Conservation (phyloP, 2,797 vertebrate genomes). For the Phoeniculus purpureus region DNA sequence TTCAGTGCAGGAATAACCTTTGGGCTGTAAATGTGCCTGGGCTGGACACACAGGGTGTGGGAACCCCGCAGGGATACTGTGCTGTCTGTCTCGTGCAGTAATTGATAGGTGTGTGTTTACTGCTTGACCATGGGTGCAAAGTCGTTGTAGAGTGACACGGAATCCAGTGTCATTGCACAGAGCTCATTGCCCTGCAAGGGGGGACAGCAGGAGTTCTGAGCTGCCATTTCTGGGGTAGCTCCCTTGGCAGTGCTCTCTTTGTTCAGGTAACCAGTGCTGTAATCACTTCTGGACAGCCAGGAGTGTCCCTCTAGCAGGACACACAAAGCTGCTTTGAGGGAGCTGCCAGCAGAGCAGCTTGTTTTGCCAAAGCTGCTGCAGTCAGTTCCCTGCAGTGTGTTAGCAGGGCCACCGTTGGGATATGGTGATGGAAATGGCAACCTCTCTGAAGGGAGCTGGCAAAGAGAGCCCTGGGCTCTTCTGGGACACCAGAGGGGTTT, state of each 20-base stretch:
- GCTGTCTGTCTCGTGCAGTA: background rate
- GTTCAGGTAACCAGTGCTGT: too few species aligned
- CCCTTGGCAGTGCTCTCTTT: background rate
- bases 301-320: background rate
- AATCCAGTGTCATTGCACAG: rapidly evolving
- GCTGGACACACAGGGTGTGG: rapidly evolving
- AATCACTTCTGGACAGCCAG: background rate
- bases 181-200: background rate
- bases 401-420: rapidly evolving
- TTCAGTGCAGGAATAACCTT: background rate
- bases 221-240: background rate
- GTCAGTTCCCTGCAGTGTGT: rapidly evolving
- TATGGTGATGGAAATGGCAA: background rate
- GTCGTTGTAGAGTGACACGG: background rate
- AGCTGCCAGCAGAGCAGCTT: background rate
- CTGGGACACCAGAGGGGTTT: rapidly evolving
- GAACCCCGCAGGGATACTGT: background rate
- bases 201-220: rapidly evolving
- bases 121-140: background rate
- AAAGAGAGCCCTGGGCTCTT: background rate
- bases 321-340: background rate
- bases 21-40: background rate
- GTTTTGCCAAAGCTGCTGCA: background rate
- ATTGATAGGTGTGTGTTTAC: background rate
- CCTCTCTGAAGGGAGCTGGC: background rate